phyloP scores from a whole-genome alignment of 2,797 vertebrate species.

The Cottoperca gobio region DNA sequence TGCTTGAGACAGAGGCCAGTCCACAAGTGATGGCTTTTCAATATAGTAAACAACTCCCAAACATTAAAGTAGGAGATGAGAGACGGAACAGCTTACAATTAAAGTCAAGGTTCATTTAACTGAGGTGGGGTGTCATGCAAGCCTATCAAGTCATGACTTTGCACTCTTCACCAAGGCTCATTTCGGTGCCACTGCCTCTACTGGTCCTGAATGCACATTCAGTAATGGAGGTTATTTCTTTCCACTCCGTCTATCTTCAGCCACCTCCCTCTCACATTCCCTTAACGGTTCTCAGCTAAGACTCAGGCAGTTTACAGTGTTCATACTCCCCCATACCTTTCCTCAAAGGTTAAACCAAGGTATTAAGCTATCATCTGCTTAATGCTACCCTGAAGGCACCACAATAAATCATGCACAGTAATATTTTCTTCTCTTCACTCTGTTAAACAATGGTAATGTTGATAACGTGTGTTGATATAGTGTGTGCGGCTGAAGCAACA shows the following conservation, averaged over 20 bases:
- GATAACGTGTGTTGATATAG: too few relatives aligned
- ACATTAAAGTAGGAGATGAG: slow-evolving; percentile 67
- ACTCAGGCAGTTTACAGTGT: slow-evolving; percentile 50
- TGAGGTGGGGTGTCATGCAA: slow-evolving; percentile 13
- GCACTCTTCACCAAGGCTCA: slow-evolving; percentile 49
- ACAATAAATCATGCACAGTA: slow-evolving; percentile 10
- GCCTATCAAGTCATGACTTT: slow-evolving; percentile 41
- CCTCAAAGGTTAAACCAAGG: slow-evolving; percentile 54
- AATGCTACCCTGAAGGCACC: slow-evolving; percentile 33
- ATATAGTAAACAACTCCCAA: slow-evolving; percentile 67
- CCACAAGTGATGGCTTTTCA: slow-evolving; percentile 47
- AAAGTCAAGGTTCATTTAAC: slow-evolving; percentile 73
- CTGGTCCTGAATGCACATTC: slow-evolving; percentile 35
- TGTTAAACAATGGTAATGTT: slow-evolving; percentile 16
- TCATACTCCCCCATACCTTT: slow-evolving; percentile 37
- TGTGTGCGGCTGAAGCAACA: not conserved
- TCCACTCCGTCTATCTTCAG: slow-evolving; percentile 31
- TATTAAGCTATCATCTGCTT: slow-evolving; percentile 45
- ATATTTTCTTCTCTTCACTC: slow-evolving; percentile 22
- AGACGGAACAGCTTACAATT: slow-evolving; percentile 65
- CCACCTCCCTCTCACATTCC: slow-evolving; percentile 39
- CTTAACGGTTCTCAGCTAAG: slow-evolving; percentile 37
- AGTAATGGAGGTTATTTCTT: slow-evolving; percentile 57
- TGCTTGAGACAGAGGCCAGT: slow-evolving; percentile 27
- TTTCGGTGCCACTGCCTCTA: slow-evolving; percentile 15